Conservation (phyloP, 2,888 invertebrate species). For the Meghimatium bilineatum region DNA sequence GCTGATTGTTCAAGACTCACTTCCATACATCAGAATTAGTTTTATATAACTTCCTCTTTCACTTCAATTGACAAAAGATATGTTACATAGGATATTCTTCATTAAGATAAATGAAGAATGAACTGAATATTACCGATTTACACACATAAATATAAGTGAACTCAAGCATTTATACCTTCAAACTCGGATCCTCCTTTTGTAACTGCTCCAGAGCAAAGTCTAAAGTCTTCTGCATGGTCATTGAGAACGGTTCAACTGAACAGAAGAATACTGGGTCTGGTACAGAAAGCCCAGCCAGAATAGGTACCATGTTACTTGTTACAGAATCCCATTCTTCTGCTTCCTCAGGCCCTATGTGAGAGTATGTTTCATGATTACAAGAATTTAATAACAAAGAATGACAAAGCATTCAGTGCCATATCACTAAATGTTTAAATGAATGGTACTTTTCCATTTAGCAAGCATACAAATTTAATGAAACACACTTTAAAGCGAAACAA, state of each 20-base stretch:
- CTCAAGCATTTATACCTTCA: conserved; percentile 56
- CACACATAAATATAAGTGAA: background rate
- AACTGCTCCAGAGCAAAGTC: conserved; percentile 89
- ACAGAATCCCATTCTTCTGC: conserved; percentile 37
- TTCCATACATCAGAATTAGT: too few relatives aligned
- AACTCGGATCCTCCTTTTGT: conserved; percentile 89
- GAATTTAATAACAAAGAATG: background rate
- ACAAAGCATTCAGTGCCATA: background rate
- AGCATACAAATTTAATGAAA: too few relatives aligned
- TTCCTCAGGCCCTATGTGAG: conserved; percentile 27
- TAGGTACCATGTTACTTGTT: conserved; percentile 53
- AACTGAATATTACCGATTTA: too few relatives aligned
- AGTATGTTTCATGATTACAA: background rate
- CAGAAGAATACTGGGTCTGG: conserved; percentile 98
- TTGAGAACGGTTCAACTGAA: conserved; percentile 93
- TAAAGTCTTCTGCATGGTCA: conserved; percentile 85
- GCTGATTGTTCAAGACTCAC: too few relatives aligned
- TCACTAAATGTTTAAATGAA: background rate
- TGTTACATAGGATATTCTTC: too few relatives aligned
- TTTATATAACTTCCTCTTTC: too few relatives aligned
- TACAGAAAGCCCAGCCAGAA: conserved; percentile 82
- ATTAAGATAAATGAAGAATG: too few relatives aligned
- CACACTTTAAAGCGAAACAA: too few relatives aligned
- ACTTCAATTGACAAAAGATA: too few relatives aligned
- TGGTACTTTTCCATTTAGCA: too few relatives aligned